Evolutionary conservation across 2,888 invertebrate genomes (phyloP), one percentile per base, ranked within the genome.

Genomic region (Caenorhabditis japonica): DNA sequence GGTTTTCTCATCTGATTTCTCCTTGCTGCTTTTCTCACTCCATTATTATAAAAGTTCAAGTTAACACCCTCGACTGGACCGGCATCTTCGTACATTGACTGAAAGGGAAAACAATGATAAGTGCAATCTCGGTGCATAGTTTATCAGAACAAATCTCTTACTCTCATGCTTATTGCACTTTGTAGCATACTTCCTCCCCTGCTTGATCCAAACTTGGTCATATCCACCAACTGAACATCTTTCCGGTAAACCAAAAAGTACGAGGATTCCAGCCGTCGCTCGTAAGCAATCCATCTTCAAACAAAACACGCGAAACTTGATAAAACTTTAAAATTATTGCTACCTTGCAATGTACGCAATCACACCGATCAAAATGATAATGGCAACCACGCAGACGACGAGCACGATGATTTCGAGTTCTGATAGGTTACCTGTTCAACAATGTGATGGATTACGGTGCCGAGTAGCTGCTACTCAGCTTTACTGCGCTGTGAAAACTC

Each of bases 321-420:
- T 12, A 0, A 15, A 15, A 34, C 10, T 1, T 15, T 19, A 33
- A 17, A 44, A 23, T 13, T n/a, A n/a, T n/a, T n/a, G n/a, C n/a
- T 53, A 74, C 77, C 74, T 52, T 10, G 15, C 59, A 58, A 75
- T 75, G n/a, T 69, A 72, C 3, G 51, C 49, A 27, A 72, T 64
- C 10, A 77, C 64, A 12, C 36, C 66, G n/a, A 68, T 39, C 8
- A 77, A 36, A 21, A 75, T 30, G 7, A 72, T 0, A 25, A 64
- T 61, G 3, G 75, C 75, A 13, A 51, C 72, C 19, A 41, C 56
- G n/a, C 75, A 72, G 10, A 72, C 72, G 15, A 43, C 59, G 25
- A 77, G 72, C 12, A 77, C 17, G 51, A 72, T 58, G 56, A 77
- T 75, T 51, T 75, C 77, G 69, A 71, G 53, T 62, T 77, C 77